phyloP scores from a whole-genome alignment of 2,888 invertebrate species.

The Scelioninae gen. 1 region DNA sequence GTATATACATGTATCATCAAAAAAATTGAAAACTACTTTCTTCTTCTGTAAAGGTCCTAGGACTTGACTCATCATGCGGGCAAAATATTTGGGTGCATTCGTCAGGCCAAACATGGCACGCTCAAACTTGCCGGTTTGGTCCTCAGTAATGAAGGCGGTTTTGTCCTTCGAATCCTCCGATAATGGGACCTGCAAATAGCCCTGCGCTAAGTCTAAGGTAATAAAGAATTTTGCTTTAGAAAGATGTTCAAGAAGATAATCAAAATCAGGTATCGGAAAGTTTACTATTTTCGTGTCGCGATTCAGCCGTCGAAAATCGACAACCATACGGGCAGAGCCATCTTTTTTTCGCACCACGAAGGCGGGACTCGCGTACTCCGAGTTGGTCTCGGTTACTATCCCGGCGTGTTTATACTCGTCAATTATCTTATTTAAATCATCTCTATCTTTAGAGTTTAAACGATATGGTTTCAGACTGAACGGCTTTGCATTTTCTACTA shows the following conservation, averaged over 20 bases:
- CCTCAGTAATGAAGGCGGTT: conserved; percentile 1
- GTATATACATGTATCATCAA: background rate
- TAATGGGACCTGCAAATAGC: conserved; percentile 49
- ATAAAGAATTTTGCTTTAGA: conserved; percentile 23
- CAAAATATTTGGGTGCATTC: background rate
- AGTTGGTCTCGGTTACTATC: conserved; percentile 49
- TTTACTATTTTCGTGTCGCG: too few relatives aligned
- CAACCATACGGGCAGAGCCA: conserved; percentile 50
- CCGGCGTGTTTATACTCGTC: conserved; percentile 45
- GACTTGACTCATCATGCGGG: background rate
- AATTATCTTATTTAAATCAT: conserved; percentile 43
- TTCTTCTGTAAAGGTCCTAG: background rate
- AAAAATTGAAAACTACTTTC: background rate
- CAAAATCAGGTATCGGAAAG: conserved; percentile 20
- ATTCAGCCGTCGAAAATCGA: conserved; percentile 44
- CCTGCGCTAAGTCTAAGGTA: conserved; percentile 34
- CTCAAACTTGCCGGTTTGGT: conserved; percentile 14
- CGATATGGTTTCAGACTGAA: conserved; percentile 40
- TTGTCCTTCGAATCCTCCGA: background rate
- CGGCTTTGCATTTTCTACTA: background rate
- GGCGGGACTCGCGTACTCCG: background rate
- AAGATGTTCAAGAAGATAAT: background rate
- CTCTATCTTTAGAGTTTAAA: conserved; percentile 43
- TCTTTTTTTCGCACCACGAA: conserved; percentile 61
- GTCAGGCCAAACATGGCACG: conserved; percentile 5